Percentiles rank a stretch among this genome's conserved stretches.
These are phyloP conservation scores for sheep (Ovis aries) DNA, from an alignment of 2,113 vertebrate genomes.

Conservation along the genomic window ARS-UI_Ramb_v3.0 NC_056067.1:38344001-38344500, in stretches of 20 bases:
- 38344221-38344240: not conserved
- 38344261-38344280: not conserved
- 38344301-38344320: not conserved
- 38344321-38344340: not conserved
- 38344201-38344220: not conserved
- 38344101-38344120: not conserved
- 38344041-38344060: not conserved
- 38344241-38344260: not conserved
- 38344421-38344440: not conserved
- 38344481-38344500: not conserved
- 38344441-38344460: not conserved
- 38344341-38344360: not conserved
- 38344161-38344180: not conserved
- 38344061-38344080: not conserved
- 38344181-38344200: not conserved
- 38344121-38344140: not conserved
- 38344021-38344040: not conserved
- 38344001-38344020: not conserved
- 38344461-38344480: not conserved
- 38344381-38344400: not conserved
- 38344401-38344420: not conserved
- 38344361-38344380: not conserved
- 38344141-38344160: not conserved
- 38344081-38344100: not conserved
- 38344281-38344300: not conserved